Evolutionary conservation across 2,113 vertebrate species (phyloP), one percentile per base, ranked within the genome.

Genomic region (Sciurus niger): DNA sequence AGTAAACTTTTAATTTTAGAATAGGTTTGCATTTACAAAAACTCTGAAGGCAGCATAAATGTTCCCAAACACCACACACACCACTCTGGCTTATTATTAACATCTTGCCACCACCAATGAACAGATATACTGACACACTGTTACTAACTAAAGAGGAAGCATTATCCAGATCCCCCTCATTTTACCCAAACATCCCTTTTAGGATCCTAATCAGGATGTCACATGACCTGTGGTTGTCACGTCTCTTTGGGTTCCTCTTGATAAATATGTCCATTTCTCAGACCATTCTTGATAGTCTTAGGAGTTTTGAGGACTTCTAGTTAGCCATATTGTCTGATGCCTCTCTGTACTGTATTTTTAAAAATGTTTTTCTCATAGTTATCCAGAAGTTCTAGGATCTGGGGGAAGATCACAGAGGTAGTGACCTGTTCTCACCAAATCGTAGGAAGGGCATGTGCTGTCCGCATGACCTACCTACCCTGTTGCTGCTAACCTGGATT

Each of bases 1-100:
- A 82, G 60, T 48, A 77, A 63, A 68, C 20, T 48, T 80, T 32
- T 83, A 48, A 76, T 48, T 90, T 96, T 51, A 60, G 68, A 51
- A 46, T 46, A 65, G 4, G 2, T 78, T 89, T 90, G 11, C 34
- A 67, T 89, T 95, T 83, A 40, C 12, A 93, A 53, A 79, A 93
- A 82, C 74, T 87, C 37, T 63, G 48, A 87, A 84, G 40, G 4
- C 48, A 48, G 53, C 53, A 1, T 5, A 14, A 83, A 1, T 67
- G 34, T 77, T 82, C 12, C 88, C 51, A 58, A 16, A 37, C 24
- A 55, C 25, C 12, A 16, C 40, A 76, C 12, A 53, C 4, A 48
- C 3, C 22, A 73, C 1, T 77, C 80, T 72, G 6, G 25, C 60
- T 51, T 78, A 13, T 67, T 17, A 53, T 25, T 58, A 43, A 89